These are phyloP conservation scores for Anseranas semipalmata DNA, from an alignment of 2,113 vertebrate genomes.

Conservation along the genomic window DNA sequence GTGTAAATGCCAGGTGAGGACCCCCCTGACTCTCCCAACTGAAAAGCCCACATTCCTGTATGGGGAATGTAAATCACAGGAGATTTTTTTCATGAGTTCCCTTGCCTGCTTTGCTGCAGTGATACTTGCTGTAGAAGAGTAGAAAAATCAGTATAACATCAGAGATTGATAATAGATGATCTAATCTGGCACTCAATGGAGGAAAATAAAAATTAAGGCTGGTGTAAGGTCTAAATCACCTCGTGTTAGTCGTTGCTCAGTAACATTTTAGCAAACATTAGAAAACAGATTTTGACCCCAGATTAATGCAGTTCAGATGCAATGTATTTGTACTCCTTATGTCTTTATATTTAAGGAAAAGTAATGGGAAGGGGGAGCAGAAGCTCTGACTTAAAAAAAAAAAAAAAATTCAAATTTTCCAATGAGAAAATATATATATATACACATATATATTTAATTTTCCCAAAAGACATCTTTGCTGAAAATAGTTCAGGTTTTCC, in stretches of 20 bases:
- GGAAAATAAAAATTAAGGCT: slow-evolving; percentile 29
- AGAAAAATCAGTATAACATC: neutral
- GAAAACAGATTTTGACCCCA: neutral
- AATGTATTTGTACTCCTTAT: neutral
- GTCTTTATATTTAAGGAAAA: neutral
- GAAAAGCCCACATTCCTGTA: neutral
- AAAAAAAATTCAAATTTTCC: neutral
- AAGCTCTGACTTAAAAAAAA: too few relatives aligned
- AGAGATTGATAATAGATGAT: neutral
- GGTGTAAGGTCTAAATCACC: neutral
- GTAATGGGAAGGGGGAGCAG: neutral
- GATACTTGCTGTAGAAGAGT: neutral
- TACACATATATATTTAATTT: neutral
- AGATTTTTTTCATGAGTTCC: neutral
- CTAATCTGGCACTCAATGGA: neutral
- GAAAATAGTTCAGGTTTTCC: neutral
- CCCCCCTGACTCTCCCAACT: neutral
- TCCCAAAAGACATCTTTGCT: neutral
- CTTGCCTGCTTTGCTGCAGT: neutral
- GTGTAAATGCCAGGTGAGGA: neutral
- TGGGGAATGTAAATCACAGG: neutral
- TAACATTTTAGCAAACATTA: neutral
- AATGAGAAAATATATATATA: neutral
- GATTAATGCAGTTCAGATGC: neutral
- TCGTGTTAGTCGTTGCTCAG: neutral